Evolutionary conservation across 2,888 invertebrate genomes (phyloP).

Genomic region (Salpingus planirostris): DNA sequence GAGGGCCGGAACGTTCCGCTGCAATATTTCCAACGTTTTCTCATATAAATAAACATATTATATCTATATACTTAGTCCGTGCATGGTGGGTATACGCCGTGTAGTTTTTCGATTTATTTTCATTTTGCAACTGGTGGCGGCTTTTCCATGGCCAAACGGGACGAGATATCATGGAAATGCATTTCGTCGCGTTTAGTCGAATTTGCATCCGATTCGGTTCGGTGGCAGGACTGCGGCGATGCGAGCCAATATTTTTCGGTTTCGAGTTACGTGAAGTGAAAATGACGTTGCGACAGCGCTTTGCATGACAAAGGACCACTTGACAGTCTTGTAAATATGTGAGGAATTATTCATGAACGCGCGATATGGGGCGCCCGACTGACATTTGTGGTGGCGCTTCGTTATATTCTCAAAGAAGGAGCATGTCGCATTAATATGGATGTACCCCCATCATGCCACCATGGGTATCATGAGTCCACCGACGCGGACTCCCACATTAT

Average conservation of each 20-base stretch:
- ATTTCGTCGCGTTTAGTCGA: constrained; percentile 18
- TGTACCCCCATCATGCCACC: constrained; percentile 22
- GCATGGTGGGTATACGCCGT: too few relatives aligned
- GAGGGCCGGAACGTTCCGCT: constrained; percentile 26
- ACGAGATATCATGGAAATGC: constrained; percentile 26
- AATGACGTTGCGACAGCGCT: constrained; percentile 44
- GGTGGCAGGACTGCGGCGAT: constrained; percentile 2
- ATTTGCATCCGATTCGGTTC: constrained; percentile 28
- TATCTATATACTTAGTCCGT: too few relatives aligned
- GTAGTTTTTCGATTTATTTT: constrained; percentile 2
- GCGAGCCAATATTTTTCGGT: constrained; percentile 33
- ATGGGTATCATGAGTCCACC: too few relatives aligned
- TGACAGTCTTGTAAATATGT: constrained; percentile 45
- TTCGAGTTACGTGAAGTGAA: constrained; percentile 40
- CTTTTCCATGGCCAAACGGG: constrained; percentile 24
- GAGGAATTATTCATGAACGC: constrained; percentile 45
- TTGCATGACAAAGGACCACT: constrained; percentile 45
- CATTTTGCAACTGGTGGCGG: constrained; percentile 10
- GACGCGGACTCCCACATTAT: too few relatives aligned
- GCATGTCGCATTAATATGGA: constrained; percentile 35
- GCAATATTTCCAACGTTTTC: constrained; percentile 13
- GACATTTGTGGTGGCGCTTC: constrained; percentile 39
- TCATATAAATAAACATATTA: too few relatives aligned
- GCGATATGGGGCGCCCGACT: constrained; percentile 39
- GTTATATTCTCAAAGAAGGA: constrained; percentile 39